Conservation (phyloP, 2,113 vertebrate genomes). For the Apteryx mantelli region DNA sequence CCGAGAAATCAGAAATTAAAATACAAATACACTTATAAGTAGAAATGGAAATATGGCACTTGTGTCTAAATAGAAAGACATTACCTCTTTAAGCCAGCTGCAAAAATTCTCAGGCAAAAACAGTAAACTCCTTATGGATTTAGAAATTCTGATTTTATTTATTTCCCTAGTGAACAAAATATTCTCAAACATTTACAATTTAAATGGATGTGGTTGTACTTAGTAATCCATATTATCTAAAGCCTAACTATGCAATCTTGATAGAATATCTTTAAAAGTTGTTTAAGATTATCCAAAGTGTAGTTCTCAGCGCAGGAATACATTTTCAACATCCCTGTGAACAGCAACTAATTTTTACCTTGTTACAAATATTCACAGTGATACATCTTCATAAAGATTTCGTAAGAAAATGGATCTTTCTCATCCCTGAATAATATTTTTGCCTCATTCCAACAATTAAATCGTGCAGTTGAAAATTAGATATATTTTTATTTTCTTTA, state of each 20-base stretch:
- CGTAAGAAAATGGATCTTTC: not conserved
- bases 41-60: not conserved
- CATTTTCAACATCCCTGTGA: not conserved
- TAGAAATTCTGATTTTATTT: not conserved
- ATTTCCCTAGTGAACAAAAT: not conserved
- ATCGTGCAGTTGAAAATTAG: not conserved
- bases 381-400: not conserved
- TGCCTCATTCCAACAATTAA: not conserved
- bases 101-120: not conserved
- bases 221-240: not conserved
- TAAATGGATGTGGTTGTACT: not conserved
- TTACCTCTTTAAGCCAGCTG: not conserved
- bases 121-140: not conserved
- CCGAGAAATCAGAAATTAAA: not conserved
- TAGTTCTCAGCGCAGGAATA: too few relatives aligned
- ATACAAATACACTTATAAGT: not conserved
- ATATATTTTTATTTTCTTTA: not conserved
- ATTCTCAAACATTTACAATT: not conserved
- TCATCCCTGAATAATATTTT: not conserved
- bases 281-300: not conserved
- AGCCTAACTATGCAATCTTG: not conserved
- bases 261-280: not conserved
- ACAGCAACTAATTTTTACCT: not conserved
- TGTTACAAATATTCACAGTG: not conserved
- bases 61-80: not conserved